These are phyloP conservation scores for Mnemiopsis leidyi DNA, from an alignment of 37 sponge, comb jelly and placozoan genomes.

Conservation along the genomic window DNA sequence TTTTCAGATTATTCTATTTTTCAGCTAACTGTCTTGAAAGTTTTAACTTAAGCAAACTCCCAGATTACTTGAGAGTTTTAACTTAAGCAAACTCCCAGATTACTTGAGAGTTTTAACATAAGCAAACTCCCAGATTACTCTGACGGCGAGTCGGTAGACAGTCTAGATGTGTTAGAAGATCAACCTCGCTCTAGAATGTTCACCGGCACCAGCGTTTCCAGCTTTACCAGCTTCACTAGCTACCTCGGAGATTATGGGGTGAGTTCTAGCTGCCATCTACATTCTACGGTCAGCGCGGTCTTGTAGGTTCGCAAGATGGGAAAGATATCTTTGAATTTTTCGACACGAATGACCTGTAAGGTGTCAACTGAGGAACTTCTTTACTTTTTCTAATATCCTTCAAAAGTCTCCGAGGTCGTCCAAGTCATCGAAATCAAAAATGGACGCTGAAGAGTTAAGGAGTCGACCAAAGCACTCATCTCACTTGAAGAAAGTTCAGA, in stretches of 20 bases:
- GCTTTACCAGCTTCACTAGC: conserved; percentile 40
- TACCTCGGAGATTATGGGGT: neutral
- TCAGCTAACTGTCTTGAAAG: no score
- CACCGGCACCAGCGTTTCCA: neutral
- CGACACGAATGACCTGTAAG: no score
- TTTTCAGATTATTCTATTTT: no score
- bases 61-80: no score
- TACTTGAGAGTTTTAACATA: no score
- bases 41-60: no score
- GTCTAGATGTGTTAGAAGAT: neutral
- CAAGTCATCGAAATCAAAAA: neutral
- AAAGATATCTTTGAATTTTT: no score
- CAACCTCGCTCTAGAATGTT: neutral
- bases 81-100: no score
- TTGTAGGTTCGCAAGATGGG: no score
- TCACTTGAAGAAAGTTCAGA: conserved; percentile 24
- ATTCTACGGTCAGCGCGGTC: no score
- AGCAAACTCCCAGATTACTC: neutral
- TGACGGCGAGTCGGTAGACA: neutral
- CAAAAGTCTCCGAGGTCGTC: neutral
- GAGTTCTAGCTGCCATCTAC: no score
- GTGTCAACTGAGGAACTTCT: no score
- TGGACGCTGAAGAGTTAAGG: neutral
- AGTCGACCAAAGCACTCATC: neutral
- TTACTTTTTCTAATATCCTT: neutral